These are phyloP conservation scores for Drosophila anomelani DNA, from an alignment of 2,888 invertebrate species.

Conservation along the genomic window DNA sequence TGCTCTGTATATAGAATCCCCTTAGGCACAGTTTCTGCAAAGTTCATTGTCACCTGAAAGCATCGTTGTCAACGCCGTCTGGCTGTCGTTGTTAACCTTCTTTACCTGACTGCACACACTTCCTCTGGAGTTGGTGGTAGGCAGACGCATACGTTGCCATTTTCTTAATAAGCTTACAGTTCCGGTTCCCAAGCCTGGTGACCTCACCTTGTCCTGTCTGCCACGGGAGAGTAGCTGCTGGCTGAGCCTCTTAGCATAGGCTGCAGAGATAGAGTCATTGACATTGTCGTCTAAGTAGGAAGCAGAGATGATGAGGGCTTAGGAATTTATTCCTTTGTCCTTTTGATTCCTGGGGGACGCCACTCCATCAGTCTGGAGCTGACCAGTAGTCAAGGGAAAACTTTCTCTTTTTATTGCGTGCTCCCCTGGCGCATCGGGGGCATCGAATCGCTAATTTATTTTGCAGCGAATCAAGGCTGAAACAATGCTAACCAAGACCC, in stretches of 20 bases:
- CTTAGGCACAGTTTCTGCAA: neutral
- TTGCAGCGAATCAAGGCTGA: conserved; percentile 30
- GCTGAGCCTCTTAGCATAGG: conserved; percentile 10
- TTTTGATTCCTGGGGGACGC: conserved; percentile 1
- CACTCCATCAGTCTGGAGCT: neutral
- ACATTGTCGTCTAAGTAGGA: conserved; percentile 37
- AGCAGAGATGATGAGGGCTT: conserved; percentile 29
- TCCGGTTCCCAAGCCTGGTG: conserved; percentile 37
- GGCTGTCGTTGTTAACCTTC: conserved; percentile 41
- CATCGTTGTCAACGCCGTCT: conserved; percentile 34
- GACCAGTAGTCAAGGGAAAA: conserved; percentile 16
- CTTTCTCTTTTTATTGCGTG: conserved; percentile 50
- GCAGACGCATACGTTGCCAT: conserved; percentile 29
- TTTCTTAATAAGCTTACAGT: conserved; percentile 47
- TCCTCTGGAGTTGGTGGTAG: conserved; percentile 1
- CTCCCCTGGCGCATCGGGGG: conserved; percentile 22
- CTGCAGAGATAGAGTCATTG: conserved; percentile 39
- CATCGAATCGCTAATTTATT: conserved; percentile 43
- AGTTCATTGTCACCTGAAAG: conserved; percentile 45
- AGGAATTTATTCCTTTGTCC: conserved; percentile 6
- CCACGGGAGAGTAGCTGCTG: neutral
- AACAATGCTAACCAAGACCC: conserved; percentile 18
- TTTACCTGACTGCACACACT: conserved; percentile 35
- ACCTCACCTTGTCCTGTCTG: conserved; percentile 34
- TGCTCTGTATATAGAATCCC: neutral